Conservation (phyloP, 2,888 invertebrate genomes). For the Abrostola triplasia region DNA sequence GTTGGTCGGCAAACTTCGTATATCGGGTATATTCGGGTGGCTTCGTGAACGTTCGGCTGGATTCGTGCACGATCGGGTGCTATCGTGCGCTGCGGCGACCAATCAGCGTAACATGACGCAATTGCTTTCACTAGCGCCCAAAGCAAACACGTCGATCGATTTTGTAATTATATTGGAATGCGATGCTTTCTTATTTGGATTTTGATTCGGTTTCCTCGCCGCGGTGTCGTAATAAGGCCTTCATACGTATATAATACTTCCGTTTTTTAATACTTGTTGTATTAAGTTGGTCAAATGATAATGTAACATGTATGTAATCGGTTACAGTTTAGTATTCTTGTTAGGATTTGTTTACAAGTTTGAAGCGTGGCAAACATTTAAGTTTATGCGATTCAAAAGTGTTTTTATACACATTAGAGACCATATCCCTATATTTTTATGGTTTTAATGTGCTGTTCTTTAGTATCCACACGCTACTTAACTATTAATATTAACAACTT, state of each 20-base stretch:
- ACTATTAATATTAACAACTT: too few relatives aligned
- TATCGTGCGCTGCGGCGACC: conserved; percentile 50
- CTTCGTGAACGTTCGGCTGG: conserved; percentile 30
- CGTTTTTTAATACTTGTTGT: conserved; percentile 66
- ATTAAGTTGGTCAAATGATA: conserved; percentile 49
- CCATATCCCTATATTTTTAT: too few relatives aligned
- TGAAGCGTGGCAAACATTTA: conserved; percentile 23
- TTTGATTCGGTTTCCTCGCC: conserved; percentile 74
- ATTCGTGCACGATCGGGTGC: conserved; percentile 52
- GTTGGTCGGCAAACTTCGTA: conserved; percentile 39
- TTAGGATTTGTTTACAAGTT: conserved; percentile 12
- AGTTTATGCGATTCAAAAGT: conserved; percentile 23
- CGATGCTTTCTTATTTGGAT: conserved; percentile 83
- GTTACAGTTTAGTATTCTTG: conserved; percentile 18
- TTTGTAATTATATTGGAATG: conserved; percentile 84
- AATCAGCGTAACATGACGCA: conserved; percentile 71
- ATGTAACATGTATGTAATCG: conserved; percentile 44
- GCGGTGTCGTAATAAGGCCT: conserved; percentile 68
- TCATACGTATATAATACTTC: conserved; percentile 72
- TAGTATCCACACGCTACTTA: too few relatives aligned
- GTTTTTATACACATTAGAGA: not conserved
- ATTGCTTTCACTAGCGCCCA: conserved; percentile 80
- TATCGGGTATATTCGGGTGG: conserved; percentile 43
- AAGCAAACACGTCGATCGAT: conserved; percentile 71
- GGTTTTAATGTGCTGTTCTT: too few relatives aligned